Conservation (phyloP, 2,797 vertebrate genomes). For the Megalops cyprinoides region DNA sequence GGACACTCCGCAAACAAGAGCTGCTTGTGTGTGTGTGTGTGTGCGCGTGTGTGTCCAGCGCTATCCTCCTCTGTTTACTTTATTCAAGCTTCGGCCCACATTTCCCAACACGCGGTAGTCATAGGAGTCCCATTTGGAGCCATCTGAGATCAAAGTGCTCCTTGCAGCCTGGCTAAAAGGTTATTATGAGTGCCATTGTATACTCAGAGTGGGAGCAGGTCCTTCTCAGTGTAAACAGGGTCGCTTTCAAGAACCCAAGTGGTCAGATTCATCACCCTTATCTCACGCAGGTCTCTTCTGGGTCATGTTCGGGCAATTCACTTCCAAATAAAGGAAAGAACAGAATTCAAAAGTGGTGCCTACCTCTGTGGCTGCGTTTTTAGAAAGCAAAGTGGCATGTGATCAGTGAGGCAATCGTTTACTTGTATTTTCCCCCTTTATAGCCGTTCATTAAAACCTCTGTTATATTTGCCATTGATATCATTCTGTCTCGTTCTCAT, state of each 20-base stretch:
- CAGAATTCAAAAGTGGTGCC: slow-evolving; percentile 1
- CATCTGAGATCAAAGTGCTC: slow-evolving; percentile 64
- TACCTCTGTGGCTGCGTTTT: background rate
- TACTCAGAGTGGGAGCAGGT: slow-evolving; percentile 42
- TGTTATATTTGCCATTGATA: slow-evolving; percentile 11
- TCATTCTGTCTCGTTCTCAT: background rate
- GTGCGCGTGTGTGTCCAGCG: slow-evolving; percentile 19
- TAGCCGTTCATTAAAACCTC: background rate
- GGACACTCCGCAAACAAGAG: slow-evolving; percentile 58
- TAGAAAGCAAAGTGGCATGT: background rate
- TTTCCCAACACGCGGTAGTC: slow-evolving; percentile 59
- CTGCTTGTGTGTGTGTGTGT: slow-evolving; percentile 13
- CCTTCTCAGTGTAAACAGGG: slow-evolving; percentile 50
- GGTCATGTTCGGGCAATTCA: slow-evolving; percentile 33
- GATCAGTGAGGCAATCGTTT: background rate
- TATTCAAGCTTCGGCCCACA: slow-evolving; percentile 58
- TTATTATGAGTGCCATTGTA: slow-evolving; percentile 49
- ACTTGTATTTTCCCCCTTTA: background rate
- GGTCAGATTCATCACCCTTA: slow-evolving; percentile 60
- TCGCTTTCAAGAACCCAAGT: slow-evolving; percentile 53
- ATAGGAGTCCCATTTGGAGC: slow-evolving; percentile 53
- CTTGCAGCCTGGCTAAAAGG: slow-evolving; percentile 55
- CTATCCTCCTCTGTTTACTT: slow-evolving; percentile 61
- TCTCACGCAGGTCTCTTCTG: slow-evolving; percentile 32
- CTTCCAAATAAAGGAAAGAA: background rate